These are phyloP conservation scores for Arion vulgaris DNA, from an alignment of 1,140 invertebrate genomes.

Conservation along the genomic window DNA sequence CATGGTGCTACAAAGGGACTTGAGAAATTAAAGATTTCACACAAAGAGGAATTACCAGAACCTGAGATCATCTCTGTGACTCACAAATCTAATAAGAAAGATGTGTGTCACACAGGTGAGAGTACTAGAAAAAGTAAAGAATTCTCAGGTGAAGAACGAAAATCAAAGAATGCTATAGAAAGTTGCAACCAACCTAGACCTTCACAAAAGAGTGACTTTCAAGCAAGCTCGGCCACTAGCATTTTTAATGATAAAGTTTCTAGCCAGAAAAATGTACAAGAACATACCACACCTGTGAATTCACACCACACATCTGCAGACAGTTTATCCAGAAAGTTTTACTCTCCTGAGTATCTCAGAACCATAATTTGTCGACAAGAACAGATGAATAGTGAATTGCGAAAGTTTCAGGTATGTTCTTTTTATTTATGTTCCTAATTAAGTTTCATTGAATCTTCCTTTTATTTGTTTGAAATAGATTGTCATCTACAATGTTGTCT, in stretches of 20 bases:
- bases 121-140: not conserved
- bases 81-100: not conserved
- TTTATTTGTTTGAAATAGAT: too few species aligned
- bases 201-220: not conserved
- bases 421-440: not conserved
- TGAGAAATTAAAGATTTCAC: not conserved
- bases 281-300: not conserved
- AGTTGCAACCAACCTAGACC: not conserved
- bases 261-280: not conserved
- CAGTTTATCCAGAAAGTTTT: not conserved
- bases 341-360: not conserved
- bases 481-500: too few species aligned
- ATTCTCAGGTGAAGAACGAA: not conserved
- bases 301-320: not conserved
- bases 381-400: not conserved
- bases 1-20: not conserved
- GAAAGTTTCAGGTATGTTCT: conserved; percentile 10
- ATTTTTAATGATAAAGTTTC: not conserved
- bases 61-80: too few species aligned
- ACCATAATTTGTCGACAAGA: not conserved
- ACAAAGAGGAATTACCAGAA: not conserved
- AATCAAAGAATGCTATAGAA: not conserved
- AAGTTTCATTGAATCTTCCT: too few species aligned
- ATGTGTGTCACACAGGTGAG: not conserved
- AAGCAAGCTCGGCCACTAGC: not conserved